Conservation (phyloP, 2,113 vertebrate genomes). For the Jaculus jaculus region DNA sequence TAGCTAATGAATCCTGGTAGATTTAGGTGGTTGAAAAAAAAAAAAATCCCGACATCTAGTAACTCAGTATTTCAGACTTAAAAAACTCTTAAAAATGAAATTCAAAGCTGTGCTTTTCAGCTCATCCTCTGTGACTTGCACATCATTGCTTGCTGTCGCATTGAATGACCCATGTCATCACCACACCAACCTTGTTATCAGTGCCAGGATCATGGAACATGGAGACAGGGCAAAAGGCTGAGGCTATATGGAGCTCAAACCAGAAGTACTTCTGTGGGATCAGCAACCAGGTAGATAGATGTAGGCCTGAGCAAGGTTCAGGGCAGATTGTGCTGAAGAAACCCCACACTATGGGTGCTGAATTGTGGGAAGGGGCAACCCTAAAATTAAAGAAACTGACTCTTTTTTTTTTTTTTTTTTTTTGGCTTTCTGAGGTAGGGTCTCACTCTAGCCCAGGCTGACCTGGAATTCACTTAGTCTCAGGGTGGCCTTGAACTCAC, state of each 20-base stretch:
- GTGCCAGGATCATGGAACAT: neutral
- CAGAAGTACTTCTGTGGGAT: neutral
- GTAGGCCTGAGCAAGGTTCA: neutral
- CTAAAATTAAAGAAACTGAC: too few species aligned
- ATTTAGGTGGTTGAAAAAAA: neutral
- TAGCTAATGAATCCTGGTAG: too few species aligned
- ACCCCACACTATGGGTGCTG: too few species aligned
- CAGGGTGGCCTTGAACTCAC: too few species aligned
- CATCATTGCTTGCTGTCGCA: neutral
- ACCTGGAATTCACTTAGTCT: too few species aligned
- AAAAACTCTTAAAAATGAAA: neutral
- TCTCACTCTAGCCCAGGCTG: too few species aligned
- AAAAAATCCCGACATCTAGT: neutral
- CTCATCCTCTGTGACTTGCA: neutral
- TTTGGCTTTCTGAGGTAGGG: too few species aligned
- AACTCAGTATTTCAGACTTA: neutral
- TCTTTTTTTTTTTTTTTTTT: too few species aligned
- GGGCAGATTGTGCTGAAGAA: neutral
- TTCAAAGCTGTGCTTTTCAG: neutral
- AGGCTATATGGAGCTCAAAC: neutral
- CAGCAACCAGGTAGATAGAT: neutral
- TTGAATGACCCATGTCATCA: neutral
- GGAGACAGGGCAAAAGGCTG: neutral
- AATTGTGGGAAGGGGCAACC: too few species aligned
- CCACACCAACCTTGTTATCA: neutral